Conservation (phyloP, 2,888 invertebrate genomes). For the Trachelus iudaicus region DNA sequence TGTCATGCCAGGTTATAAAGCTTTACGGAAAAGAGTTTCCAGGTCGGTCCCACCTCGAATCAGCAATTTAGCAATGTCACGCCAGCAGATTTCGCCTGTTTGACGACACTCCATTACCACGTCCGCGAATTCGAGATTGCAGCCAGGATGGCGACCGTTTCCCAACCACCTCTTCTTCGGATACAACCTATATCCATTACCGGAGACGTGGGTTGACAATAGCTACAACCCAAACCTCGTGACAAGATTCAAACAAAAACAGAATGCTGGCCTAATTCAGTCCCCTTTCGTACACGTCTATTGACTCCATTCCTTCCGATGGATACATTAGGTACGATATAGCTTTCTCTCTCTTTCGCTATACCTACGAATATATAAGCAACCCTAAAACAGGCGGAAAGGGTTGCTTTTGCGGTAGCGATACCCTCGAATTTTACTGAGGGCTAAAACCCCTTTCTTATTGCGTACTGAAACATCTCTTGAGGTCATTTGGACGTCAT, state of each 20-base stretch:
- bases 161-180: slow-evolving; percentile 32
- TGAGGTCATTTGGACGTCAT: no score
- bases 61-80: slow-evolving; percentile 15
- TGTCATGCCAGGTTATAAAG: background rate
- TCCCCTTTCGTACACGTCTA: slow-evolving; percentile 36
- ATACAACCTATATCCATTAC: slow-evolving; percentile 46
- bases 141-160: slow-evolving; percentile 5
- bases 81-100: slow-evolving; percentile 2
- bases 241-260: slow-evolving; percentile 46
- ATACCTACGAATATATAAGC: slow-evolving; percentile 6
- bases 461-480: background rate
- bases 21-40: background rate
- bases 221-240: slow-evolving; percentile 39
- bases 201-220: slow-evolving; percentile 45
- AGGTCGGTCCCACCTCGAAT: background rate
- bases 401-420: slow-evolving; percentile 4
- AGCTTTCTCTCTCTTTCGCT: background rate
- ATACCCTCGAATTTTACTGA: background rate
- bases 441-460: background rate
- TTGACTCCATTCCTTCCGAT: background rate
- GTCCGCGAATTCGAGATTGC: slow-evolving; percentile 11
- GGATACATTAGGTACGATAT: background rate
- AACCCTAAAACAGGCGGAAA: slow-evolving; percentile 9
- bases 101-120: slow-evolving; percentile 13
- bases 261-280: slow-evolving; percentile 49